Evolutionary conservation across 2,888 invertebrate species (phyloP).

Genomic region (Cremastinae sp.): DNA sequence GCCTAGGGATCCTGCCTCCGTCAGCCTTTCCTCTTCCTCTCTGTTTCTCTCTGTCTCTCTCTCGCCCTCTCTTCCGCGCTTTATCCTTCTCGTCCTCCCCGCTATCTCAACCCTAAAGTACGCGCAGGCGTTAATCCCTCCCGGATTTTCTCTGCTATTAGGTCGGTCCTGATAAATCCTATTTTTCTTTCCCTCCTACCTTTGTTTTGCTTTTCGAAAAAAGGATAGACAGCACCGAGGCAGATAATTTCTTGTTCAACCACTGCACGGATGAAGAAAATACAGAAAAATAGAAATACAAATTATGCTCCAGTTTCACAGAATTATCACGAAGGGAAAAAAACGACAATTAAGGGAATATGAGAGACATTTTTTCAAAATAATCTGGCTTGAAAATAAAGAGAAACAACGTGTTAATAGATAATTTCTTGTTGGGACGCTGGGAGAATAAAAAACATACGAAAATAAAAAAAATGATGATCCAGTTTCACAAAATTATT

Average conservation of each 20-base stretch:
- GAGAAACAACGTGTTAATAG: too few relatives aligned
- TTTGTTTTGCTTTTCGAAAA: slow-evolving; percentile 6
- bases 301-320: too few relatives aligned
- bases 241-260: background rate
- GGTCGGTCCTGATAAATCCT: slow-evolving; percentile 48
- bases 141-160: slow-evolving; percentile 51
- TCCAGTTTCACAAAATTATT: too few relatives aligned
- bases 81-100: background rate
- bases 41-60: slow-evolving; percentile 2
- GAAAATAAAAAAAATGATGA: too few relatives aligned
- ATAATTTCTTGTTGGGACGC: too few relatives aligned
- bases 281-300: background rate
- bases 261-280: background rate
- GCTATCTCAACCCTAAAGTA: slow-evolving; percentile 33
- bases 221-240: slow-evolving; percentile 5
- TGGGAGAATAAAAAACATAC: too few relatives aligned
- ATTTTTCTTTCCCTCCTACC: slow-evolving; percentile 9
- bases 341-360: background rate
- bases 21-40: slow-evolving; percentile 18
- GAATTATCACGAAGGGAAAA: too few relatives aligned
- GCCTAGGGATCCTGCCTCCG: slow-evolving; percentile 45
- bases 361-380: too few relatives aligned
- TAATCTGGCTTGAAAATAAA: too few relatives aligned
- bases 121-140: slow-evolving; percentile 48
- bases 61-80: background rate